Evolutionary conservation across 2,888 invertebrate species (phyloP).

Genomic region (Anorthoa munda): DNA sequence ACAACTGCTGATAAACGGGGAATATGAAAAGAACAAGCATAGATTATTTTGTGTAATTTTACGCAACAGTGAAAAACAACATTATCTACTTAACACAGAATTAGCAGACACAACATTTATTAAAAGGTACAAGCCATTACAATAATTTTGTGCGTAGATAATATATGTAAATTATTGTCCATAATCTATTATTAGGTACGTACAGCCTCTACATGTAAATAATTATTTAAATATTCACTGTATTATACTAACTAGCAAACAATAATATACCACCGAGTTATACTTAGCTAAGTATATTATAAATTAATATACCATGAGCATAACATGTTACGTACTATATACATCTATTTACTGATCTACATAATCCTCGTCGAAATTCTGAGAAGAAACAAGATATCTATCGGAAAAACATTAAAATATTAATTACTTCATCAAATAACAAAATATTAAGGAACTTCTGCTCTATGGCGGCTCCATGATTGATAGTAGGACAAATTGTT

Average conservation of each 20-base stretch:
- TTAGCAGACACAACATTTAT: neutral
- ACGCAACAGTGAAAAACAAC: neutral
- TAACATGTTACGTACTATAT: slow-evolving; percentile 34
- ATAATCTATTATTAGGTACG: neutral
- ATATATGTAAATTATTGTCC: neutral
- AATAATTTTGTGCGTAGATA: neutral
- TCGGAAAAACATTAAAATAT: slow-evolving; percentile 10
- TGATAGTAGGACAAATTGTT: neutral
- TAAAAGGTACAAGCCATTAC: neutral
- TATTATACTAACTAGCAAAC: slow-evolving; percentile 3
- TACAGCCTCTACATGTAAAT: neutral
- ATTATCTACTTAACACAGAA: neutral
- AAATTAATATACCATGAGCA: slow-evolving; percentile 39
- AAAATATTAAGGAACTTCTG: neutral
- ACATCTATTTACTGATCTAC: slow-evolving; percentile 6
- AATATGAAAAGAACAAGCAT: neutral
- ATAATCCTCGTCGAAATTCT: slow-evolving; percentile 9
- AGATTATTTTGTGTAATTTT: too few species aligned
- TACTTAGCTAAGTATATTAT: slow-evolving; percentile 4
- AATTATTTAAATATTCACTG: neutral
- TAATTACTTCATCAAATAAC: neutral
- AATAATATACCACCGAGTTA: neutral
- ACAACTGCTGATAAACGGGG: neutral
- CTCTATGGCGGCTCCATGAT: neutral
- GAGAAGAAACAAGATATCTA: neutral